These are phyloP conservation scores for Oscheius sp. DNA, from an alignment of 1,140 invertebrate species.

Conservation along the genomic window DNA sequence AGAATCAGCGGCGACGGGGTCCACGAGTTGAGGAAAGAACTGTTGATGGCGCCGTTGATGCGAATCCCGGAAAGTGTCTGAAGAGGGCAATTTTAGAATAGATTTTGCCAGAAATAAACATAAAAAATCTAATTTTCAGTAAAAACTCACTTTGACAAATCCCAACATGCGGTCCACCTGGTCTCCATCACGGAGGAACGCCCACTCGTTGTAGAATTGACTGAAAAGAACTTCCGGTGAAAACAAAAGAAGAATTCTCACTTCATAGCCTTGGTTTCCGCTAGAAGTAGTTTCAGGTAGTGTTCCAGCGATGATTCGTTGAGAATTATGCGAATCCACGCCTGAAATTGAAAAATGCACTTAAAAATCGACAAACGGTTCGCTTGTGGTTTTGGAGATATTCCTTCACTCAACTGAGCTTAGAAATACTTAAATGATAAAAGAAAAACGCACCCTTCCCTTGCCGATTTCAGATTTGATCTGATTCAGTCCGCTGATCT, in stretches of 20 bases:
- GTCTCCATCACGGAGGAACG: conserved; percentile 53
- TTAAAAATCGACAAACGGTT: no score
- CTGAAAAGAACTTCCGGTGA: conserved; percentile 37
- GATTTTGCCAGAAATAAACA: conserved; percentile 14
- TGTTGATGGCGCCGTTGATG: conserved; percentile 46
- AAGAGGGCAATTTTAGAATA: no score
- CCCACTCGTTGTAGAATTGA: conserved; percentile 50
- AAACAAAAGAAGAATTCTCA: neutral
- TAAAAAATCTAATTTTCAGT: conserved; percentile 13
- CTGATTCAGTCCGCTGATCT: conserved; percentile 52
- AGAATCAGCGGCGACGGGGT: conserved; percentile 57
- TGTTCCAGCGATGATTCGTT: conserved; percentile 48
- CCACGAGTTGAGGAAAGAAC: conserved; percentile 53
- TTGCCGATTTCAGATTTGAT: conserved; percentile 57
- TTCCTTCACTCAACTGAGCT: no score
- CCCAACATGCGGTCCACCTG: conserved; percentile 46
- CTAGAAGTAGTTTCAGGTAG: conserved; percentile 30
- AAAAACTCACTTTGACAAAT: conserved; percentile 45
- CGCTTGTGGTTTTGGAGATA: no score
- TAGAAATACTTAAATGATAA: neutral
- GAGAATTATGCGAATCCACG: conserved; percentile 57
- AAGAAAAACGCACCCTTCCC: conserved; percentile 36
- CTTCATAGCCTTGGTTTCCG: conserved; percentile 30
- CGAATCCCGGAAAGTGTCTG: conserved; percentile 25
- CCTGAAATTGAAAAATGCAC: no score